Base-by-base conservation (phyloP, 2,797 vertebrate species). In the Sebastes diaconus region DNA sequence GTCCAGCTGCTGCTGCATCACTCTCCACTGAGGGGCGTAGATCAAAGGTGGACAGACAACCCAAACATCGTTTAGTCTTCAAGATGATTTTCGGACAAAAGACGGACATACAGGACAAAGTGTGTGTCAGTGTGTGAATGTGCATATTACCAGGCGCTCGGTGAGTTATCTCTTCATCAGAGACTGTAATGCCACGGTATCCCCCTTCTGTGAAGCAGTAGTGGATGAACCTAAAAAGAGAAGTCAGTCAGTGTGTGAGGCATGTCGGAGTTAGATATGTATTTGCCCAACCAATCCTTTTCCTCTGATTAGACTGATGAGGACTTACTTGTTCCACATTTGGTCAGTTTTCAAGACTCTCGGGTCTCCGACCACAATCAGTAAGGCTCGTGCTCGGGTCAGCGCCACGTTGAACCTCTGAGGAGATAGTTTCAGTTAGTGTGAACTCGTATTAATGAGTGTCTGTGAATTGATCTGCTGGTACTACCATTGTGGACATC, bases 331-430 rank as follows among this genome's bases (percentile, higher is more conserved):
- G 82, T 90, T 90, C 97, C 97, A 98, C 82, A 91, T 87, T 0
- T 25, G 34, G 67, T 98, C 96, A 32, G 93, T 95, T 81, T 90
- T 89, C 80, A 99, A 95, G 84, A 96, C 93, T 1, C 90, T 61
- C 0, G 97, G 97, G 87, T 98, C 97, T 71, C 97, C 97, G 81
- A 98, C 91, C 65, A 98, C 90, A 1, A 98, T 96, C 84, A 99
- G 87, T 72, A 98, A 87, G 25, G 96, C 93, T 82, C 95, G 96
- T 87, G 97, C 97, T 87, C 97, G 93, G 14, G 97, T 98, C 84
- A 98, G 83, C 10, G 97, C 96, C 86, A 98, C 97, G 1, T 98
- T 98, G 88, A 98, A 94, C 87, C 97, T 96, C 97, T 99, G 67
- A 34, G 20, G 30, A 70, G 16, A 73, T 3, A 34, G 52, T 61